Conservation (phyloP, 2,797 vertebrate genomes). For the Lepilemur septentrionalis region DNA sequence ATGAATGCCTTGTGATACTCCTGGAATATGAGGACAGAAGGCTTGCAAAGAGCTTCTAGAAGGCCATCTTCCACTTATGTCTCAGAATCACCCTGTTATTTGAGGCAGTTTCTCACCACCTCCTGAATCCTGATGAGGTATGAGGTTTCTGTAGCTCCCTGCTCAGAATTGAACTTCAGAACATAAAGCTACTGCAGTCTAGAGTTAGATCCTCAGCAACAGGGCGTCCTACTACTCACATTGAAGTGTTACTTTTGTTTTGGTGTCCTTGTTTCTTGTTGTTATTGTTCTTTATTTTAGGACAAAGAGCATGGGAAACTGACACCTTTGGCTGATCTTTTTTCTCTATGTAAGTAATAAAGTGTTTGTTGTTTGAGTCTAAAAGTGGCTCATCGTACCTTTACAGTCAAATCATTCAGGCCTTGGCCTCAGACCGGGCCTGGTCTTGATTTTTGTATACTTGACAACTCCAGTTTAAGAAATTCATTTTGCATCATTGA, state of each 20-base stretch:
- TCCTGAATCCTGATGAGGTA: neutral
- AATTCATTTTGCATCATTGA: neutral
- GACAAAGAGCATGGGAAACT: neutral
- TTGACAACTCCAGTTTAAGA: neutral
- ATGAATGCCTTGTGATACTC: neutral
- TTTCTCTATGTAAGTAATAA: neutral
- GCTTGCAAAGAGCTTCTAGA: neutral
- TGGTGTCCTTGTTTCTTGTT: neutral
- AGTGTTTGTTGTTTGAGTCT: neutral
- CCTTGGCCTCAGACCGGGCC: neutral
- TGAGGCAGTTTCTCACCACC: neutral
- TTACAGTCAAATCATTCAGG: neutral
- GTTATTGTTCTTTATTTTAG: neutral
- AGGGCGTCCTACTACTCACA: too few species aligned
- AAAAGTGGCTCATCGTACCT: neutral
- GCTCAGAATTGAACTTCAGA: neutral
- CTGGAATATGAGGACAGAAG: too few species aligned
- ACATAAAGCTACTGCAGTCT: too few species aligned
- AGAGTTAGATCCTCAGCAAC: neutral
- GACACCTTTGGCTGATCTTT: neutral
- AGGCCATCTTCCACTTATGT: neutral
- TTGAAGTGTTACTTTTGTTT: neutral
- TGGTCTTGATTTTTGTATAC: neutral
- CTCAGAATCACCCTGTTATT: neutral
- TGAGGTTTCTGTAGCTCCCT: neutral